Evolutionary conservation across 37 sponge, comb jelly and placozoan species (phyloP), one percentile per base, ranked within the genome.

Genomic region (Aplysina aerophoba): DNA sequence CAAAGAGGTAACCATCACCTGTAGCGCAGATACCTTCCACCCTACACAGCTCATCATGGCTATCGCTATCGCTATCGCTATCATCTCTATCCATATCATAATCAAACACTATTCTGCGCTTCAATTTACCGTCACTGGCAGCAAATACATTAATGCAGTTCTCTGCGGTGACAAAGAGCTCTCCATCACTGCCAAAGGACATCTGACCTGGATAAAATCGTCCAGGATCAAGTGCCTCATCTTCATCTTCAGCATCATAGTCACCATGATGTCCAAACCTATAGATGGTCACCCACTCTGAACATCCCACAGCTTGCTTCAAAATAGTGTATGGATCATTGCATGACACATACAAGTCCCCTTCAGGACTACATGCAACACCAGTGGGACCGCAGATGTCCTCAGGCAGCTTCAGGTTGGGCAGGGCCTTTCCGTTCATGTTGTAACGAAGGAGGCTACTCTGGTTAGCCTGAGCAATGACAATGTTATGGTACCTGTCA

Each of bases 201-300:
- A 44, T 44, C 50, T 44, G 50, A 44, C 50, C 50, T 11, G 50
- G 50, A 44, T 11, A 3, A 44, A 44, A 44, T 8, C 50, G 50
- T 3, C 8, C 50, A n/a, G n/a, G n/a, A n/a, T 75, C 21, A 19
- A 41, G 54, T 13, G 37, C 78, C 2, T 40, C 44, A 15, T 75
- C 78, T 21, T 75, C 78, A 24, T 75, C 44, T 5, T 75, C 78
- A 6, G 2, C 64, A 62, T 27, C 28, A 62, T 62, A n/a, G 44
- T 75, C 78, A 1, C 41, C 78, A 39, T 36, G 24, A 5, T 40
- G 37, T 3, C 78, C 1, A n/a, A n/a, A n/a, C 13, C 37, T 15
- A 44, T 75, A 75, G 78, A 75, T 50, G 21, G 44, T 75, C 44
- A 53, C 78, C 78, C 78, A 75, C 21, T 75, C 78, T 22, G 37